Percentiles rank a stretch among this genome's conserved stretches.
phyloP scores from a whole-genome alignment of 2,888 invertebrate genomes.

The Panzeria rudis region DNA sequence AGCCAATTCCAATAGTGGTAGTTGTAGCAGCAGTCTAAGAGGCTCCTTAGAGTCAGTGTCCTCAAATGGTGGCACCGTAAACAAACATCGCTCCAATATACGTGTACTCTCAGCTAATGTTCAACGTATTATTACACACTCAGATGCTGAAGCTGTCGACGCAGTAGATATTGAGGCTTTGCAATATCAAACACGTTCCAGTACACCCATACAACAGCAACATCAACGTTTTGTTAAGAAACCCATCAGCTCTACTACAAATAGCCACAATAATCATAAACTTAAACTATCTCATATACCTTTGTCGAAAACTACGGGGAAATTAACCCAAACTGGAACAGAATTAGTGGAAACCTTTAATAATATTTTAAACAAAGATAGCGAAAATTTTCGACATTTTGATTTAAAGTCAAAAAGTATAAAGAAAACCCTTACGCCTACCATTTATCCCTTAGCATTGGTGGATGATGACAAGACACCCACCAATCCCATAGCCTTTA shows the following conservation, averaged over 20 bases:
- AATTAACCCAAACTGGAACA: slow-evolving; percentile 81
- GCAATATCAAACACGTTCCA: slow-evolving; percentile 75
- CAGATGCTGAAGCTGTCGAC: slow-evolving; percentile 83
- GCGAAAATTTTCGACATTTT: slow-evolving; percentile 67
- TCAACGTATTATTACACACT: slow-evolving; percentile 85
- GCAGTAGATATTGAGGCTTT: slow-evolving; percentile 80
- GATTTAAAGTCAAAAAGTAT: slow-evolving; percentile 72
- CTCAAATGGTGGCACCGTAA: slow-evolving; percentile 53
- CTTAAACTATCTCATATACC: slow-evolving; percentile 81
- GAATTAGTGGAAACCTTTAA: slow-evolving; percentile 82
- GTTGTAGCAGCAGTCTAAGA: slow-evolving; percentile 73
- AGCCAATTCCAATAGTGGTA: slow-evolving; percentile 72
- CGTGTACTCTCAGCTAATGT: slow-evolving; percentile 84
- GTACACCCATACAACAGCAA: slow-evolving; percentile 75
- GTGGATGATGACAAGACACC: slow-evolving; percentile 80
- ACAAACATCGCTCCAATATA: slow-evolving; percentile 80
- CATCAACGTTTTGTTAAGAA: slow-evolving; percentile 76
- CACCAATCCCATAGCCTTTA: slow-evolving; percentile 78
- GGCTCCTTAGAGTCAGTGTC: slow-evolving; percentile 67
- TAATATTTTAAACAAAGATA: slow-evolving; percentile 78
- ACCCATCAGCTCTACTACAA: slow-evolving; percentile 30
- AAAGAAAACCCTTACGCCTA: slow-evolving; percentile 66
- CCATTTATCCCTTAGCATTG: slow-evolving; percentile 61
- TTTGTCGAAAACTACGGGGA: slow-evolving; percentile 81
- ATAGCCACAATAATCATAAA: slow-evolving; percentile 66